Evolutionary conservation across 2,888 invertebrate species (phyloP).

Genomic region (Melieria crassipennis): DNA sequence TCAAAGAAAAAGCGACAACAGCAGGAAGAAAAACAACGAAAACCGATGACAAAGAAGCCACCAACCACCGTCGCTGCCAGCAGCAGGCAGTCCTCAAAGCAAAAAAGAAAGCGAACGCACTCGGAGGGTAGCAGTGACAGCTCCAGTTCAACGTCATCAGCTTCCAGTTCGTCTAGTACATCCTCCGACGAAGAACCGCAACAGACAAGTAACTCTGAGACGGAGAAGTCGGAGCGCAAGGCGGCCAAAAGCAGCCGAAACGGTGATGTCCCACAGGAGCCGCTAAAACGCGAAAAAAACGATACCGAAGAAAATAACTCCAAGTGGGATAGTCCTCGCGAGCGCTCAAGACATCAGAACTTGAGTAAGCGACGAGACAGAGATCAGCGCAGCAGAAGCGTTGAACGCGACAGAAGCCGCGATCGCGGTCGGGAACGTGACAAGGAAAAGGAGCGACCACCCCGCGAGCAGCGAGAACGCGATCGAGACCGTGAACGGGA

Average conservation of each 20-base stretch:
- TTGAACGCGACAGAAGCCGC: slow-evolving; percentile 34
- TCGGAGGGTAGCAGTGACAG: not conserved
- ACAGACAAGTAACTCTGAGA: not conserved
- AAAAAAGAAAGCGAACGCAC: slow-evolving; percentile 16
- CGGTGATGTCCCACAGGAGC: not conserved
- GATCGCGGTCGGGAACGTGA: slow-evolving; percentile 24
- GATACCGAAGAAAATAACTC: slow-evolving; percentile 15
- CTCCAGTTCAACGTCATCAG: not conserved
- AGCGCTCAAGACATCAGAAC: slow-evolving; percentile 30
- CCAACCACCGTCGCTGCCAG: too few relatives aligned
- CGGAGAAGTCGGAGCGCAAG: not conserved
- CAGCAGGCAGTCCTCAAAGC: not conserved
- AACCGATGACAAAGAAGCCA: not conserved
- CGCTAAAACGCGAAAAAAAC: not conserved
- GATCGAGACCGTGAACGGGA: not conserved
- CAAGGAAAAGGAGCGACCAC: slow-evolving; percentile 26
- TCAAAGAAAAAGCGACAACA: not conserved
- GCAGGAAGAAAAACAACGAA: not conserved
- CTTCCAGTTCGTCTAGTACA: slow-evolving; percentile 1
- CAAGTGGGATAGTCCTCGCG: slow-evolving; percentile 28
- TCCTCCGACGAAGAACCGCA: not conserved
- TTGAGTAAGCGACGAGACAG: slow-evolving; percentile 34
- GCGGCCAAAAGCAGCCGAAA: not conserved
- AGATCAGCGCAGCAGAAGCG: slow-evolving; percentile 23
- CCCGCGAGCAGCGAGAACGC: too few relatives aligned